A percentile compares a stretch with the other conserved stretches of the same genome.
These are phyloP conservation scores for Odontocolon sp. DNA, from an alignment of 2,888 invertebrate species.

Conservation along the genomic window DNA sequence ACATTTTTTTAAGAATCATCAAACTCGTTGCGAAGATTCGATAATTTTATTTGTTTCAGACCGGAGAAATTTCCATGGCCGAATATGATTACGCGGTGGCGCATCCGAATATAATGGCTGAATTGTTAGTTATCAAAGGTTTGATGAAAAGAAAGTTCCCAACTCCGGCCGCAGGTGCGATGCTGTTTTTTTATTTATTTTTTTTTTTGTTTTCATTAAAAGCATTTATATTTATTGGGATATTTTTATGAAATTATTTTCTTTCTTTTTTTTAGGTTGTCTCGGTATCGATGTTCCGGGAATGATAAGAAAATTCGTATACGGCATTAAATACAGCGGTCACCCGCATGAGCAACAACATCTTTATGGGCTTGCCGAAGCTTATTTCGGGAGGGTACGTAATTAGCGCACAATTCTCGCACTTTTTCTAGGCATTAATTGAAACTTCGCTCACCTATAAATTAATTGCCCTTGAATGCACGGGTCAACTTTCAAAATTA, in stretches of 20 bases:
- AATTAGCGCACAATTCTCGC: slow-evolving; percentile 4
- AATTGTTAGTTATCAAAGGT: slow-evolving; percentile 89
- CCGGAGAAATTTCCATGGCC: slow-evolving; percentile 85
- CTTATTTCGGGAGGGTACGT: slow-evolving; percentile 87
- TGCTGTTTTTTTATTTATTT: slow-evolving; percentile 11
- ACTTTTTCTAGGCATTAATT: slow-evolving; percentile 25
- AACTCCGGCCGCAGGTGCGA: slow-evolving; percentile 78
- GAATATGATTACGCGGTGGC: slow-evolving; percentile 90
- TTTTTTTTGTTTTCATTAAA: too few relatives aligned
- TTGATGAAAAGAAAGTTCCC: slow-evolving; percentile 91
- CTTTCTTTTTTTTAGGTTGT: slow-evolving; percentile 82
- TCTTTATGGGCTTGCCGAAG: slow-evolving; percentile 86
- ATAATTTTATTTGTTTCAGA: slow-evolving; percentile 81
- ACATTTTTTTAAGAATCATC: too few relatives aligned
- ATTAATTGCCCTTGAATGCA: too few relatives aligned
- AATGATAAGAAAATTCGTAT: slow-evolving; percentile 85
- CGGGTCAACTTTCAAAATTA: too few relatives aligned
- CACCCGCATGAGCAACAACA: slow-evolving; percentile 86
- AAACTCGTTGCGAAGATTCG: too few relatives aligned
- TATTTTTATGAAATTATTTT: not conserved
- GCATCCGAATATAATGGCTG: slow-evolving; percentile 90
- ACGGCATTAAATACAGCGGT: slow-evolving; percentile 88
- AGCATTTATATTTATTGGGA: not conserved
- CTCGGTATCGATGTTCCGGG: slow-evolving; percentile 85
- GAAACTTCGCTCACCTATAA: too few relatives aligned